Conservation (phyloP, 2,888 invertebrate genomes). For the Mechanitis messenoides region DNA sequence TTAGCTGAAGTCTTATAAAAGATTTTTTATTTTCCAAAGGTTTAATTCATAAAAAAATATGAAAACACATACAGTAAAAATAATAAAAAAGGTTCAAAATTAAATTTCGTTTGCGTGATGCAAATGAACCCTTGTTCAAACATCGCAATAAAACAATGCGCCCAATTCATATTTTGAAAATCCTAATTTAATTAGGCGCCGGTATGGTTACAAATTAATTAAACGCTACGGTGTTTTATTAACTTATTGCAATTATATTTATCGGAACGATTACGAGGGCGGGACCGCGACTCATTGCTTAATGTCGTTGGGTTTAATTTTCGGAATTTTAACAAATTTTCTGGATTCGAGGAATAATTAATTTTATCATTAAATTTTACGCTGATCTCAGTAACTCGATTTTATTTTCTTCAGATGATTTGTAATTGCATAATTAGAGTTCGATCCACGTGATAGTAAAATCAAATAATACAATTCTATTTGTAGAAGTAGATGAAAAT, state of each 20-base stretch:
- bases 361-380: constrained; percentile 61
- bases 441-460: constrained; percentile 39
- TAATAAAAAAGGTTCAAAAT: constrained; percentile 5
- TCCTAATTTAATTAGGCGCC: constrained; percentile 61
- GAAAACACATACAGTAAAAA: not conserved
- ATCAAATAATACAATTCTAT: no score
- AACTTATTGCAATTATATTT: constrained; percentile 73
- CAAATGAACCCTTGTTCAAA: constrained; percentile 22
- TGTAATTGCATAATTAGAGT: constrained; percentile 60
- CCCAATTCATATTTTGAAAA: constrained; percentile 42
- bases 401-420: constrained; percentile 66
- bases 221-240: constrained; percentile 65
- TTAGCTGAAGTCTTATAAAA: not conserved
- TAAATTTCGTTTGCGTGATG: constrained; percentile 18
- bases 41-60: not conserved
- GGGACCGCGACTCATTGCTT: constrained; percentile 40
- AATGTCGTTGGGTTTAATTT: constrained; percentile 50
- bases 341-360: constrained; percentile 66
- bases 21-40: not conserved
- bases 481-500: no score
- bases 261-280: constrained; percentile 56
- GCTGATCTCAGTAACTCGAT: constrained; percentile 50
- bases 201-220: constrained; percentile 68
- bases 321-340: constrained; percentile 63
- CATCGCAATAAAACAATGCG: constrained; percentile 22